Conservation (phyloP, 2,113 vertebrate species). For the Thunnus thynnus region DNA sequence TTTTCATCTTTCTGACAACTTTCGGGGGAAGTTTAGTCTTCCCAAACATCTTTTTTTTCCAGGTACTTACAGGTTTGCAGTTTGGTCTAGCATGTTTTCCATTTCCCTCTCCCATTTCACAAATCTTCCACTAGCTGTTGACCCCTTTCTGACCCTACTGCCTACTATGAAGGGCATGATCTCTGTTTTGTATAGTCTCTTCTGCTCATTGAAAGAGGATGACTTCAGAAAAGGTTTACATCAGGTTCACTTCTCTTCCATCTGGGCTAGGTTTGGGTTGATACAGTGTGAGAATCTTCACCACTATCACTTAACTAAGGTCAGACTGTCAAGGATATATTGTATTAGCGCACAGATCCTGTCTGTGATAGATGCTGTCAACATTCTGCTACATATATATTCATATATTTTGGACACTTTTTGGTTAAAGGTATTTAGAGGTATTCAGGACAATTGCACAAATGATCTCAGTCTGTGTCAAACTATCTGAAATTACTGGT, state of each 20-base stretch:
- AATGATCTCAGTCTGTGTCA: neutral
- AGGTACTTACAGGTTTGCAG: neutral
- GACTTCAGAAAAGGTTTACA: conserved; percentile 10
- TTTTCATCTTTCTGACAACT: neutral
- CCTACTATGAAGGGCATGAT: neutral
- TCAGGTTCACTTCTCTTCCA: conserved; percentile 33
- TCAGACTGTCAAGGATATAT: conserved; percentile 24
- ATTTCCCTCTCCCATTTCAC: neutral
- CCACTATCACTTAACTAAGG: conserved; percentile 22
- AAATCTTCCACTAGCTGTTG: neutral
- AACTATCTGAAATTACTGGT: neutral
- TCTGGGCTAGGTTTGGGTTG: conserved; percentile 1
- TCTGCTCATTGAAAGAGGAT: conserved; percentile 31
- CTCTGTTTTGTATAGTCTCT: conserved; percentile 3
- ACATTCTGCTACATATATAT: neutral
- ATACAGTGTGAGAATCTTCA: conserved; percentile 8
- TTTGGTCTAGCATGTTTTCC: neutral
- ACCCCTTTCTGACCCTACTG: neutral
- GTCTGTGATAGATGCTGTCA: conserved; percentile 7
- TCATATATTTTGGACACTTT: conserved; percentile 14
- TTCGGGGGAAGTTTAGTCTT: neutral
- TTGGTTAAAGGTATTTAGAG: neutral
- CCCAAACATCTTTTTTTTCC: neutral
- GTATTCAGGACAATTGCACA: neutral
- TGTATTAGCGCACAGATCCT: neutral